These are phyloP conservation scores for Fopius arisanus DNA, from an alignment of 1,140 invertebrate species.

Conservation along the genomic window DNA sequence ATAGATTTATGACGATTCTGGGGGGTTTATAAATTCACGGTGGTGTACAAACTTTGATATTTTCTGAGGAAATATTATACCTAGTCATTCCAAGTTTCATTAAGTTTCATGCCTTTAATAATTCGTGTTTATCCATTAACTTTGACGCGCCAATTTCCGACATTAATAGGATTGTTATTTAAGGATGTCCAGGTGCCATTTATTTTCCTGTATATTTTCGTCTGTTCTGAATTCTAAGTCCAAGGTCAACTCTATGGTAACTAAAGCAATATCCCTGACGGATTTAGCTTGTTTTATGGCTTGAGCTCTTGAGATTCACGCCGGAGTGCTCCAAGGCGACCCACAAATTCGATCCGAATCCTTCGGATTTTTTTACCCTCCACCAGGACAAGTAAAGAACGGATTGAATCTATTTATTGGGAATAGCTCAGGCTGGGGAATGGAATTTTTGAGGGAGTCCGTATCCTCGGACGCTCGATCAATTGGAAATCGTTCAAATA, in stretches of 20 bases:
- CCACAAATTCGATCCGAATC: neutral
- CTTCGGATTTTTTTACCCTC: neutral
- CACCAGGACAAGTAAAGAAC: neutral
- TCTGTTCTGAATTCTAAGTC: neutral
- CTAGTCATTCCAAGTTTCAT: too few species aligned
- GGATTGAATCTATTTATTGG: neutral
- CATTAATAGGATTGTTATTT: too few species aligned
- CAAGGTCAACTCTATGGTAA: constrained; percentile 43
- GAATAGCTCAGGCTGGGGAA: neutral
- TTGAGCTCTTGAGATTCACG: neutral
- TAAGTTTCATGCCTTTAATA: too few species aligned
- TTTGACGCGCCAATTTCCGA: too few species aligned
- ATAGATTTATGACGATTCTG: neutral
- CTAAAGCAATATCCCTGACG: constrained; percentile 46
- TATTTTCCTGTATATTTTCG: neutral
- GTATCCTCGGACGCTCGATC: neutral
- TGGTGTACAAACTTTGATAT: neutral
- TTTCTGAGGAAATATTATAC: neutral
- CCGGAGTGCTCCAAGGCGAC: neutral
- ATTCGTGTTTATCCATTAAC: too few species aligned
- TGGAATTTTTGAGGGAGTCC: neutral
- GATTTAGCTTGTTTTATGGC: constrained; percentile 19
- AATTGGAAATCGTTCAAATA: constrained; percentile 6
- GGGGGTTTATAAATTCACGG: neutral
- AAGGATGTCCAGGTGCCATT: too few species aligned